phyloP scores from a whole-genome alignment of 2,888 invertebrate genomes.

The Philopedon plagiatum region DNA sequence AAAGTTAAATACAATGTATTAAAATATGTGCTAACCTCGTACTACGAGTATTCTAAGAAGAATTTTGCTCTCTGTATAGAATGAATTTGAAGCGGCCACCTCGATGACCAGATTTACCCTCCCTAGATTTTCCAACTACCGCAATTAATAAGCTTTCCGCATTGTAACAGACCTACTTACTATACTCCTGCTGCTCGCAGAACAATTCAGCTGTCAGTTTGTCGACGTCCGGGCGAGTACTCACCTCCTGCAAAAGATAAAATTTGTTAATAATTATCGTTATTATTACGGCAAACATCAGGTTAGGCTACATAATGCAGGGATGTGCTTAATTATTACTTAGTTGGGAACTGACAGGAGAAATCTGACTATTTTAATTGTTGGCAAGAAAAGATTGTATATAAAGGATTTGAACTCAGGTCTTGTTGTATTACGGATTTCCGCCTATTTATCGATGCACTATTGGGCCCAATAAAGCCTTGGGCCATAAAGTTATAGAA shows the following conservation, averaged over 20 bases:
- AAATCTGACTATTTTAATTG: background rate
- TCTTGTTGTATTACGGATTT: too few species aligned
- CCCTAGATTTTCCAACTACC: background rate
- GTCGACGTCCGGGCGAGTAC: constrained; percentile 53
- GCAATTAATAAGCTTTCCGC: background rate
- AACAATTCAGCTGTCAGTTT: constrained; percentile 54
- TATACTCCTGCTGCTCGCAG: constrained; percentile 25
- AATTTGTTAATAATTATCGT: constrained; percentile 41
- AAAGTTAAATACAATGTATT: too few species aligned
- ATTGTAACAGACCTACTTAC: background rate
- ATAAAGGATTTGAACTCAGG: too few species aligned
- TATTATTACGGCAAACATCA: constrained; percentile 17
- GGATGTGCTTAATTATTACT: background rate
- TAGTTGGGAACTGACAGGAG: background rate
- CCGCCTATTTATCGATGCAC: too few species aligned
- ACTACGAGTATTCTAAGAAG: too few species aligned
- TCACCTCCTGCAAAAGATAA: constrained; percentile 66
- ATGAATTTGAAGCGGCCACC: background rate
- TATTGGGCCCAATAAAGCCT: too few species aligned
- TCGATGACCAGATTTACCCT: background rate
- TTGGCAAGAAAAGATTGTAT: background rate
- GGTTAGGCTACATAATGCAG: background rate
- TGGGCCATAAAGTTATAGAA: too few species aligned
- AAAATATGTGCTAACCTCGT: too few species aligned
- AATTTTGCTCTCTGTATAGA: too few species aligned